A percentile compares a stretch with the other conserved stretches of the same genome.
phyloP scores from a whole-genome alignment of 2,113 vertebrate genomes.

The Sinocyclocheilus anophthalmus region DNA sequence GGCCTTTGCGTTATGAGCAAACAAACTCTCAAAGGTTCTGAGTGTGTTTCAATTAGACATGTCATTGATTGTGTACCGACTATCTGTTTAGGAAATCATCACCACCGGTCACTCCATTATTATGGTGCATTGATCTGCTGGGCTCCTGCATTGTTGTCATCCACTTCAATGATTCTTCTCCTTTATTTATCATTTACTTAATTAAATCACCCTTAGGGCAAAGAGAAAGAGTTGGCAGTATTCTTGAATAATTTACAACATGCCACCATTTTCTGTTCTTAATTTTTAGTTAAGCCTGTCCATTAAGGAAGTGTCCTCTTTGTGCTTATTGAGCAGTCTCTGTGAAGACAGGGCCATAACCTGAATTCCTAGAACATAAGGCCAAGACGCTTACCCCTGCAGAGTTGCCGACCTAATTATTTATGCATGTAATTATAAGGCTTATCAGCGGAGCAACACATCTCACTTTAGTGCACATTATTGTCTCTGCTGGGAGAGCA shows the following conservation, averaged over 20 bases:
- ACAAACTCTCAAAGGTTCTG: constrained; percentile 29
- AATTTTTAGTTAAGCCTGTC: constrained; percentile 26
- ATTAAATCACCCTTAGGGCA: constrained; percentile 39
- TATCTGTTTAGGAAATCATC: constrained; percentile 59
- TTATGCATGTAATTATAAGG: constrained; percentile 52
- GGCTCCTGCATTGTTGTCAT: constrained; percentile 49
- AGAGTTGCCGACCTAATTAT: constrained; percentile 44
- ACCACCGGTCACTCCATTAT: constrained; percentile 51
- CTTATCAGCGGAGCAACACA: constrained; percentile 40
- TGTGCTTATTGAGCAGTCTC: constrained; percentile 38
- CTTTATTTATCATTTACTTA: constrained; percentile 48
- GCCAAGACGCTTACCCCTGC: constrained; percentile 14
- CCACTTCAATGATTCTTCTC: constrained; percentile 25
- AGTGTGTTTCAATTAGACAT: constrained; percentile 50
- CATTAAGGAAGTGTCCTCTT: constrained; percentile 7
- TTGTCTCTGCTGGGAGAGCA: constrained; percentile 7
- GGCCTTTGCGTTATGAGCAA: background rate
- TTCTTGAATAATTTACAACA: constrained; percentile 52
- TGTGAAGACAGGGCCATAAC: constrained; percentile 36
- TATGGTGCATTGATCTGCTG: constrained; percentile 52
- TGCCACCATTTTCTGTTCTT: background rate
- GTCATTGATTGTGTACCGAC: constrained; percentile 57
- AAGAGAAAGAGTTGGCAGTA: constrained; percentile 1
- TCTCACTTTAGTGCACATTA: constrained; percentile 15
- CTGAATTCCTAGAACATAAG: constrained; percentile 41